phyloP scores from a whole-genome alignment of 2,113 vertebrate genomes.

The Oryctolagus cuniculus region mOryCun1.1 NC_091432.1:171643001-171643500 shows the following conservation, averaged over 20 bases:
- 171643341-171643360: too few species aligned
- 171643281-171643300: too few species aligned
- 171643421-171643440: too few species aligned
- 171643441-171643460: too few species aligned
- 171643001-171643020: not conserved
- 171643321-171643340: too few species aligned
- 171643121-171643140: not conserved
- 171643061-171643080: not conserved
- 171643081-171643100: not conserved
- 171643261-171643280: too few species aligned
- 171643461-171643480: too few species aligned
- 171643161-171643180: not conserved
- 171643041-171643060: not conserved
- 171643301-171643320: too few species aligned
- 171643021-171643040: not conserved
- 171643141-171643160: not conserved
- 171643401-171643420: too few species aligned
- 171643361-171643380: too few species aligned
- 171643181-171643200: not conserved
- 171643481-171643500: too few species aligned
- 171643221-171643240: not conserved
- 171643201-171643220: not conserved
- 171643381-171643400: too few species aligned
- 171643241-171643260: not conserved
- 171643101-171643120: not conserved